Evolutionary conservation across 1,140 invertebrate species (phyloP), one percentile per base, ranked within the genome.

Genomic region (Samia ricini): DNA sequence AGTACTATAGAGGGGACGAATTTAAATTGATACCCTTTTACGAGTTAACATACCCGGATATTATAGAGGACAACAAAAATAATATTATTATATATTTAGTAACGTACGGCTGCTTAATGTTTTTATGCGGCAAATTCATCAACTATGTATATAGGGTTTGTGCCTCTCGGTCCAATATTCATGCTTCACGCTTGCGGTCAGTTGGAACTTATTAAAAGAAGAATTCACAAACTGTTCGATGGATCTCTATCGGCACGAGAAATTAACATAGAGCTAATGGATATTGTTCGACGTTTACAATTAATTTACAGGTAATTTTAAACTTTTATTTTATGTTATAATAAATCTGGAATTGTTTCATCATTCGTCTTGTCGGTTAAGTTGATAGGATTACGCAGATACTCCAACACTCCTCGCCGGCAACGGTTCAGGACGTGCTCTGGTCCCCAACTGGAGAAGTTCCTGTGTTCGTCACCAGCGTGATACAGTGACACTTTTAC

Each of bases 161-260:
- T 65, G 15, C 77, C 81, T 2, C 15, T 81, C 22, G 71, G 73
- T 2, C 70, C 79, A 4, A 71, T 76, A 49, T 75, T 81, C 29
- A 75, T 79, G 60, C 59, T 84, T 23, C 79, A 84, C 56, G 69
- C 66, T 5, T 81, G 79, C 57, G 81, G 77, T 6, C 74, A 78
- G 48, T 48, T 84, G 21, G 77, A 80, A 55, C 49, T 82, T 24
- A 56, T 68, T 0, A 74, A 26, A 22, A 65, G 42, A 12, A 63
- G 65, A 63, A 49, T 81, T n/a, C 49, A 66, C 8, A 60, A 57
- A 4, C 56, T 76, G 0, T 79, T 72, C 64, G 23, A 60, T 8
- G 7, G 55, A 42, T 2, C 23, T 50, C 36, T 51, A 64, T n/a
- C 36, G 49, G n/a, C 23, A 6, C 61, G 63, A 10, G 56, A 63